A percentile compares a stretch with the other conserved stretches of the same genome.
phyloP scores from a whole-genome alignment of 2,888 invertebrate genomes.

The Scaptodrosophila latifasciaeformis region DNA sequence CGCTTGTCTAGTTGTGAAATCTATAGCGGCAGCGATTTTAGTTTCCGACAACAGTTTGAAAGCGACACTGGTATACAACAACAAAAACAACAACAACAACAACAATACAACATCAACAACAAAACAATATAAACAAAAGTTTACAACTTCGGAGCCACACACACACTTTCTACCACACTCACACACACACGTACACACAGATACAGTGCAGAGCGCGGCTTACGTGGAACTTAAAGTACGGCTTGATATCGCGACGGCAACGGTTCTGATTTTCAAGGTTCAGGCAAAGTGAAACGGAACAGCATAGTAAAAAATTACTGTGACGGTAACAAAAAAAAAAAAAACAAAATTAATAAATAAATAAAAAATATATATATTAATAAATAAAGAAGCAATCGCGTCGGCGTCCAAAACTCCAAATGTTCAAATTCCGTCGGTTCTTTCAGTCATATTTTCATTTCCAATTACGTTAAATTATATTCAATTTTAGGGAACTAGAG shows the following conservation, averaged over 20 bases:
- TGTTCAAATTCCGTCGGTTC: too few relatives aligned
- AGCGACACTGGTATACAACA: slow-evolving; percentile 3
- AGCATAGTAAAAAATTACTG: too few relatives aligned
- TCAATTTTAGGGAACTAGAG: too few relatives aligned
- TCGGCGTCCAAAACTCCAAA: too few relatives aligned
- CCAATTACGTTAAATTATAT: too few relatives aligned
- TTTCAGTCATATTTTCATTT: too few relatives aligned
- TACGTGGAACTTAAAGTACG: too few relatives aligned
- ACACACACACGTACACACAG: neutral
- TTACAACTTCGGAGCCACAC: neutral
- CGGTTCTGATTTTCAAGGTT: slow-evolving; percentile 24
- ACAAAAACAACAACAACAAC: slow-evolving; percentile 4
- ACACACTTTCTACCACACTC: neutral
- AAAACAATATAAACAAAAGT: slow-evolving; percentile 2
- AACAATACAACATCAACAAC: slow-evolving; percentile 8
- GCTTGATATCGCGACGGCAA: too few relatives aligned
- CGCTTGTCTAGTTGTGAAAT: slow-evolving; percentile 75
- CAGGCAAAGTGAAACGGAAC: slow-evolving; percentile 4
- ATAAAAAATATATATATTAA: too few relatives aligned
- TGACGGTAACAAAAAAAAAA: slow-evolving; percentile 7
- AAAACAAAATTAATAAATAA: slow-evolving; percentile 28
- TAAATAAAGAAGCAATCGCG: too few relatives aligned
- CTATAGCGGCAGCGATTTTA: slow-evolving; percentile 74
- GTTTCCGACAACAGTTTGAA: slow-evolving; percentile 58
- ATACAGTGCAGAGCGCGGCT: neutral